Conservation (phyloP, 2,888 invertebrate genomes). For the Palloptera scutellata region DNA sequence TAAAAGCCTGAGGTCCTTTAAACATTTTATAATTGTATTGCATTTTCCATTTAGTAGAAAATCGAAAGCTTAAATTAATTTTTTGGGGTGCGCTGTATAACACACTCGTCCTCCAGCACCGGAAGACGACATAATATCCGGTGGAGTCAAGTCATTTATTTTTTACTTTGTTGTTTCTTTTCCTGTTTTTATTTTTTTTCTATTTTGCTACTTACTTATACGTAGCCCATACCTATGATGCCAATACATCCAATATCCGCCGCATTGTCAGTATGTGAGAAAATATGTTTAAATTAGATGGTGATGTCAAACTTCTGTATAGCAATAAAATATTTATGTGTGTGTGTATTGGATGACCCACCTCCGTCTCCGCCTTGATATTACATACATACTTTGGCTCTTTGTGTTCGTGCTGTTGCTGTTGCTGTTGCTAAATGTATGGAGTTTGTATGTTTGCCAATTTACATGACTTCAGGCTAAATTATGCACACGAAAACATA, state of each 20-base stretch:
- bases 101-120: background rate
- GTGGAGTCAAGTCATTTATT: background rate
- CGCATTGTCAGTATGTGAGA: constrained; percentile 1
- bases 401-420: constrained; percentile 1
- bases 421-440: constrained; percentile 6
- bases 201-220: background rate
- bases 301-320: constrained; percentile 41
- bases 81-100: no score
- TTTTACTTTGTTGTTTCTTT: no score
- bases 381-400: background rate
- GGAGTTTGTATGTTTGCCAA: constrained; percentile 7
- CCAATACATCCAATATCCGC: no score
- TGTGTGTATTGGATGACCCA: constrained; percentile 5
- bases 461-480: constrained; percentile 41
- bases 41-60: no score
- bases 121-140: constrained; percentile 23
- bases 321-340: constrained; percentile 33
- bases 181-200: background rate
- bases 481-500: constrained; percentile 17
- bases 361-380: background rate
- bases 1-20: no score
- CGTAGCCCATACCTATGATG: no score
- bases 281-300: constrained; percentile 37
- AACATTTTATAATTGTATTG: no score
- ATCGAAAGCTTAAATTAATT: no score